Evolutionary conservation across 2,113 vertebrate genomes (phyloP), one percentile per base, ranked within the genome.

Genomic region (Octodon degus): DNA sequence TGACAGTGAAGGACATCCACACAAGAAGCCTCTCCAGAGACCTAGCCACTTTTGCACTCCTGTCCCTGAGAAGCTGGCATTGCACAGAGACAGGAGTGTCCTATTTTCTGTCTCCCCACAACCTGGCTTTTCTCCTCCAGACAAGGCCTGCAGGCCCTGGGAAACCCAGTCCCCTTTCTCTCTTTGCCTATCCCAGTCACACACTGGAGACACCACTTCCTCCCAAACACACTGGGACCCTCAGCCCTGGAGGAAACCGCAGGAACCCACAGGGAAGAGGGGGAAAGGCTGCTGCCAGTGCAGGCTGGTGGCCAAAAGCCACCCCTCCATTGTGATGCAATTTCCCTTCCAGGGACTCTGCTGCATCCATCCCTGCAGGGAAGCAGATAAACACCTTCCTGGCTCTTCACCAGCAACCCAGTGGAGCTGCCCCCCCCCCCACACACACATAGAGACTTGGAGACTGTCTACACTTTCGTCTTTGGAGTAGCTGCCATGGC

Each of bases 301-400:
- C 16, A 37, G 98, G 97, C 97, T 83, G 17, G 0, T 0, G 0
- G 97, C 97, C 98, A 98, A 94, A 94, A 84, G 74, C 12, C 1
- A 27, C 76, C 86, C 89, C 25, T 65, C 68, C 63, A 92, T 13
- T 2, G 84, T 92, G 83, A 96, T 68, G 68, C 10, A 0, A 17
- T 43, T 98, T 98, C 97, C 96, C 96, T 96, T 82, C 96, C 58
- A 17, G 97, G 91, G 27, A 53, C 91, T 1, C 4, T 90, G 84
- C 24, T 65, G 65, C 7, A 17, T 55, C 47, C 32, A 58, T 72
- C 72, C 83, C 47, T 30, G n/a, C 20, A 12, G 10, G 37, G 0
- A 0, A 65, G 53, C 40, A 9, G 43, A 84, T 47, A 77, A 82
- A 92, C 1, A 0, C 27, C 77, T 27, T 82, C 50, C 72, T 86